Base-by-base conservation (phyloP, 2,888 invertebrate species). In the Smittia sp. region DNA sequence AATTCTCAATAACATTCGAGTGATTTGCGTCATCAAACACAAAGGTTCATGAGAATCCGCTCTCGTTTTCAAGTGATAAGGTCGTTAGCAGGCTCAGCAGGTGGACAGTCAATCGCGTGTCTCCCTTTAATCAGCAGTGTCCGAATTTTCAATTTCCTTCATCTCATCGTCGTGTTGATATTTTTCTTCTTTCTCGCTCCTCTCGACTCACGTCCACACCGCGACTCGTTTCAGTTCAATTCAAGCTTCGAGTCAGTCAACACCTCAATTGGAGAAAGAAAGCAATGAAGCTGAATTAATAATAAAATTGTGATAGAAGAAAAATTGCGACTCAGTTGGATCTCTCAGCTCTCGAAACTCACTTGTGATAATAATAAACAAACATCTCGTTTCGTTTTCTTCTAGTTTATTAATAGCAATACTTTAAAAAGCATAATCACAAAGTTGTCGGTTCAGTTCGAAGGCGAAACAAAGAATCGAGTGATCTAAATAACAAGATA, bases 351-450 rank as follows among this genome's bases (percentile, higher is more conserved):
- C 7, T 46, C 46, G 46, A 46, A 46, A 46, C n/a, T 46, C 11
- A 46, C 9, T 32, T 46, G 46, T 46, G 46, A 46, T 46, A 46
- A 46, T 46, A 46, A 46, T 46, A 46, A 46, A 46, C 46, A 15
- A 46, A 32, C 32, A 32, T 32, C 32, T 32, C 32, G 46, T 58
- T 58, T 58, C 22, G 22, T 22, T 58, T 58, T 58, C 15, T 58
- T 58, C 22, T 58, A 58, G 18, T 58, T 58, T 58, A 58, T 58
- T 22, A 58, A 58, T 58, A 58, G 58, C 58, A 46, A 46, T 46
- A 46, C 13, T n/a, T 46, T 46, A 46, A 46, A 46, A 46, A 46
- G 46, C 15, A 46, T 32, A 32, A 32, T 32, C 32, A 46, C n/a
- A 11, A 46, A 46, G 15, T 46, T 32, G 32, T 32, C 32, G n/a